Conservation (phyloP, 1,140 invertebrate genomes). For the Heliconius eleuchia region DNA sequence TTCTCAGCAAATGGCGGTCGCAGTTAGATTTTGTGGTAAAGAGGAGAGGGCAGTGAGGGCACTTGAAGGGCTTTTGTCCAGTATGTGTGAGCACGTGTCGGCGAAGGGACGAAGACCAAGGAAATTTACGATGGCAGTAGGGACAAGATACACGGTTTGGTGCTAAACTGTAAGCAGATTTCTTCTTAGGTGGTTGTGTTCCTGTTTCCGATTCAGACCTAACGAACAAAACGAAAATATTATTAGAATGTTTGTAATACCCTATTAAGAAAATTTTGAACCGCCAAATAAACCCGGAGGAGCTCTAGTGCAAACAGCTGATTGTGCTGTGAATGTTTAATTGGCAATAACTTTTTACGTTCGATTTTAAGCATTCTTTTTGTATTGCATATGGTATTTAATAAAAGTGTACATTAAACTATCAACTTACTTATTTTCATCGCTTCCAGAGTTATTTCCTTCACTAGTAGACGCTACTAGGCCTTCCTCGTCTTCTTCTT, state of each 20-base stretch:
- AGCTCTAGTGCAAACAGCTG: no score
- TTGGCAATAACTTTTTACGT: no score
- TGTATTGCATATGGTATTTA: not conserved
- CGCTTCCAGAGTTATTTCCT: slow-evolving; percentile 90
- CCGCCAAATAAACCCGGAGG: no score
- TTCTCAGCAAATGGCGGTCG: slow-evolving; percentile 94
- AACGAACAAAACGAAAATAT: slow-evolving; percentile 37
- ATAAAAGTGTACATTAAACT: not conserved
- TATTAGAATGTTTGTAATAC: not conserved
- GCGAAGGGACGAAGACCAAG: slow-evolving; percentile 96
- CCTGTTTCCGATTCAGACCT: slow-evolving; percentile 83
- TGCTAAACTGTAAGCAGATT: slow-evolving; percentile 97
- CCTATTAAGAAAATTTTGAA: no score
- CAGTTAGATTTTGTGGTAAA: slow-evolving; percentile 99
- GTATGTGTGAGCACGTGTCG: slow-evolving; percentile 96
- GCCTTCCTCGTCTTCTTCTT: slow-evolving; percentile 88
- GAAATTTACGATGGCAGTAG: slow-evolving; percentile 95
- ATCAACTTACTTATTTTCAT: slow-evolving; percentile 86
- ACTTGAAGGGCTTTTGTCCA: slow-evolving; percentile 97
- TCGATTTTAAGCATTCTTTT: no score
- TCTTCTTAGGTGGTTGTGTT: slow-evolving; percentile 87
- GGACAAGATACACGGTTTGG: slow-evolving; percentile 96
- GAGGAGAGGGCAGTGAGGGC: slow-evolving; percentile 93
- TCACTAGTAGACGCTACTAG: slow-evolving; percentile 88
- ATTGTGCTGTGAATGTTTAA: no score